A percentile compares a stretch with the other conserved stretches of the same genome.
phyloP scores from a whole-genome alignment of 2,888 invertebrate genomes.

The Hetaerina titia region DNA sequence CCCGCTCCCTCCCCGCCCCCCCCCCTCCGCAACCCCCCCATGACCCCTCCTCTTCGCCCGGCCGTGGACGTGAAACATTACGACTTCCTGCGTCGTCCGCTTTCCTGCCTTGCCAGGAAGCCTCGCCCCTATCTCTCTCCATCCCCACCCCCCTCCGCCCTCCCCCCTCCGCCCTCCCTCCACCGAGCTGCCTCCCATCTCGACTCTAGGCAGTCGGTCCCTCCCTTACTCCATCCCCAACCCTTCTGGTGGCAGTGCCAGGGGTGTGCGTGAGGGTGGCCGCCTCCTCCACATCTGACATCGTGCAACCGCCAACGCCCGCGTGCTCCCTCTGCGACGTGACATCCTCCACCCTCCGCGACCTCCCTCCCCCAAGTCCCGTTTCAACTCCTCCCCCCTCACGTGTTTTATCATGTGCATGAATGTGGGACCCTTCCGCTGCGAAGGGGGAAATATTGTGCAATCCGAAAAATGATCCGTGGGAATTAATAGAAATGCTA shows the following conservation, averaged over 20 bases:
- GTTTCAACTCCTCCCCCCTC: background rate
- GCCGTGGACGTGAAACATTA: conserved; percentile 61
- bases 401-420: background rate
- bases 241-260: background rate
- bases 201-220: background rate
- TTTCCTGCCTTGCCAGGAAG: conserved; percentile 61
- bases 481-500: background rate
- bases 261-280: background rate
- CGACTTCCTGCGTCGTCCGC: conserved; percentile 61
- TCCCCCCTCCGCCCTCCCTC: background rate
- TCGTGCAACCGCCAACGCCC: background rate
- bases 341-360: background rate
- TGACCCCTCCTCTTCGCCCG: background rate
- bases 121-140: background rate
- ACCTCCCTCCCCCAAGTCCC: background rate
- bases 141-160: background rate
- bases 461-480: background rate
- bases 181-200: background rate
- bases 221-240: background rate
- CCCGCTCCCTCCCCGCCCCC: background rate
- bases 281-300: background rate
- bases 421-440: too few relatives aligned
- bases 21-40: background rate
- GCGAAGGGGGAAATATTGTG: too few relatives aligned
- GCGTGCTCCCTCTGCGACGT: background rate